These are phyloP conservation scores for Scleropages formosus DNA, from an alignment of 2,797 vertebrate species.

Conservation along the genomic window DNA sequence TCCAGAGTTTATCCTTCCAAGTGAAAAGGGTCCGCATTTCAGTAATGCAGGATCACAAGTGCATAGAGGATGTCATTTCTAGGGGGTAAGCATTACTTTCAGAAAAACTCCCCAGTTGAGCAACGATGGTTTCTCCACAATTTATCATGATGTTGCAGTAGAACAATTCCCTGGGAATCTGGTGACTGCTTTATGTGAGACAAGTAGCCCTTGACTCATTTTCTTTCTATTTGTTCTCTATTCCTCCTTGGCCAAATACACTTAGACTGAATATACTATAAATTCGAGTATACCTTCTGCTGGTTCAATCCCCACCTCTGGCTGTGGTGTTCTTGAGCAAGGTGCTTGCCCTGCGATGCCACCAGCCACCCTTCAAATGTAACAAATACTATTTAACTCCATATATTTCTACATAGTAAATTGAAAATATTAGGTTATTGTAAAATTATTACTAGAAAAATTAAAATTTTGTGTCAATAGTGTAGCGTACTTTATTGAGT, in stretches of 20 bases:
- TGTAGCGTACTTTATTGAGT: too few species aligned
- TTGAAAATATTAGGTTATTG: not conserved
- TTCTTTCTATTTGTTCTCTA: slow-evolving; percentile 33
- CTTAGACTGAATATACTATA: slow-evolving; percentile 26
- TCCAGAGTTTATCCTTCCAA: slow-evolving; percentile 17
- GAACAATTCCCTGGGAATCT: slow-evolving; percentile 11
- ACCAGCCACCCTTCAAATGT: slow-evolving; percentile 23
- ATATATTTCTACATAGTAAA: not conserved
- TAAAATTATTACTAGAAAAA: too few species aligned
- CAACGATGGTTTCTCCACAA: slow-evolving; percentile 29
- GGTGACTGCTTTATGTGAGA: slow-evolving; percentile 5
- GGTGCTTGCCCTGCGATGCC: too few species aligned
- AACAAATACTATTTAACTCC: too few species aligned
- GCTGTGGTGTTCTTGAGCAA: too few species aligned
- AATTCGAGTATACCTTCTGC: slow-evolving; percentile 26
- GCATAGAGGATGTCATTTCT: not conserved
- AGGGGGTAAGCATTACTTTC: slow-evolving; percentile 10
- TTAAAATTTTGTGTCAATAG: too few species aligned
- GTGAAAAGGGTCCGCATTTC: slow-evolving; percentile 2
- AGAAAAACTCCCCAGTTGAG: slow-evolving; percentile 30
- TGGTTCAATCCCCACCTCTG: too few species aligned
- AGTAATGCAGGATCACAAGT: not conserved
- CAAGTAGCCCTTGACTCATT: slow-evolving; percentile 18
- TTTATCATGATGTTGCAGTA: slow-evolving; percentile 23
- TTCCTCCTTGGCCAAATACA: slow-evolving; percentile 16